Conservation (phyloP, 2,113 vertebrate genomes). For the Sarotherodon lohbergeri region DNA sequence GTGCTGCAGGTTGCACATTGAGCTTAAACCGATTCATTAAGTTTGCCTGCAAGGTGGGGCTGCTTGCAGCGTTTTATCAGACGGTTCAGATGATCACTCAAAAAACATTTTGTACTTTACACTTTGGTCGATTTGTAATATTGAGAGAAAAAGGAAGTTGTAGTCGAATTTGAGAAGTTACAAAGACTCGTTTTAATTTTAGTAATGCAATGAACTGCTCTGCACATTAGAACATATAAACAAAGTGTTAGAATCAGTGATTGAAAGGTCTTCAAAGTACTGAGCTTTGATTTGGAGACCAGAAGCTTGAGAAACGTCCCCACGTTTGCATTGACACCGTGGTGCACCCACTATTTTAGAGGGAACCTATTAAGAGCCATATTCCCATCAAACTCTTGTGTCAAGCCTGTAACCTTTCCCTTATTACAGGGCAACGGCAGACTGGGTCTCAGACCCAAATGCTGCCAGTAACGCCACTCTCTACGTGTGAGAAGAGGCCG, state of each 20-base stretch:
- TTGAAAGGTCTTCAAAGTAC: neutral
- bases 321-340: neutral
- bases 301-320: neutral
- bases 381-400: constrained; percentile 21
- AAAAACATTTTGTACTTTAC: neutral
- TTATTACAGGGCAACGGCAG: constrained; percentile 44
- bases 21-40: neutral
- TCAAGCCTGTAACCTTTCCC: constrained; percentile 9
- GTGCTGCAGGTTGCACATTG: neutral
- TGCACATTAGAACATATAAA: neutral
- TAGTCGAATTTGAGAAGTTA: neutral
- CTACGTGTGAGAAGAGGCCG: constrained; percentile 47
- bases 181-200: neutral
- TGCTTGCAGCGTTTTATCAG: neutral
- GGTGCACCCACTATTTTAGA: neutral
- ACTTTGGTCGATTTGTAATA: neutral
- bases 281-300: neutral
- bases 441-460: constrained; percentile 34
- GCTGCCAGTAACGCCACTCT: constrained; percentile 18
- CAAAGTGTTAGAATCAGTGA: neutral
- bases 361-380: neutral
- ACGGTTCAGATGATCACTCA: neutral
- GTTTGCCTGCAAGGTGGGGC: neutral
- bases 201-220: neutral
- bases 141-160: neutral